These are phyloP conservation scores for Conchocele bisecta DNA, from an alignment of 2,888 invertebrate species.

Conservation along the genomic window DNA sequence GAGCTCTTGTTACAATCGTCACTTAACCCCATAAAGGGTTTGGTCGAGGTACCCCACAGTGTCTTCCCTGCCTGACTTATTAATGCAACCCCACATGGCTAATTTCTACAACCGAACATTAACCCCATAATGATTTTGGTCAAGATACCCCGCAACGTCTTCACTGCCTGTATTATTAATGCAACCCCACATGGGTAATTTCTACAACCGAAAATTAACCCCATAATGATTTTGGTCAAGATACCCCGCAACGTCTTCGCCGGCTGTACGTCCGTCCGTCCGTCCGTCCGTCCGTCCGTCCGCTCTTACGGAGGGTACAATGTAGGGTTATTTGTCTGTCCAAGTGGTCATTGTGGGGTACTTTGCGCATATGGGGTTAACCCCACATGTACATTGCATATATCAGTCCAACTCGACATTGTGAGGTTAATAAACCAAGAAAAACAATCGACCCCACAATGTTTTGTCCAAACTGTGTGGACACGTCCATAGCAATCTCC, in stretches of 20 bases:
- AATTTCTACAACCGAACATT: background rate
- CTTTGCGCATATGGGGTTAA: no score
- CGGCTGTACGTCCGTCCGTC: slow-evolving; percentile 10
- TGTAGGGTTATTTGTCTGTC: no score
- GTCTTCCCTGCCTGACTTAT: background rate
- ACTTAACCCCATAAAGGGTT: background rate
- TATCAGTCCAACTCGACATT: no score
- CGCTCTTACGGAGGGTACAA: no score
- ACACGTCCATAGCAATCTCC: no score
- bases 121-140: slow-evolving; percentile 1
- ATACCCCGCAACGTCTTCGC: slow-evolving; percentile 11
- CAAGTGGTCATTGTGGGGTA: no score
- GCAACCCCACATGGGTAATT: slow-evolving; percentile 2
- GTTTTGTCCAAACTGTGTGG: no score
- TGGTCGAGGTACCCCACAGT: background rate
- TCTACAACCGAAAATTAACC: background rate
- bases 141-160: background rate
- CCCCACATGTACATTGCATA: no score
- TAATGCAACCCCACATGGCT: slow-evolving; percentile 2
- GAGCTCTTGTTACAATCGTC: background rate
- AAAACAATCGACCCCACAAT: no score
- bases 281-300: no score
- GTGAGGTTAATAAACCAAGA: no score
- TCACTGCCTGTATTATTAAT: slow-evolving; percentile 12
- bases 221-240: slow-evolving; percentile 12